Conservation (phyloP, 2,888 invertebrate species). For the Cerceris ruficornis region DNA sequence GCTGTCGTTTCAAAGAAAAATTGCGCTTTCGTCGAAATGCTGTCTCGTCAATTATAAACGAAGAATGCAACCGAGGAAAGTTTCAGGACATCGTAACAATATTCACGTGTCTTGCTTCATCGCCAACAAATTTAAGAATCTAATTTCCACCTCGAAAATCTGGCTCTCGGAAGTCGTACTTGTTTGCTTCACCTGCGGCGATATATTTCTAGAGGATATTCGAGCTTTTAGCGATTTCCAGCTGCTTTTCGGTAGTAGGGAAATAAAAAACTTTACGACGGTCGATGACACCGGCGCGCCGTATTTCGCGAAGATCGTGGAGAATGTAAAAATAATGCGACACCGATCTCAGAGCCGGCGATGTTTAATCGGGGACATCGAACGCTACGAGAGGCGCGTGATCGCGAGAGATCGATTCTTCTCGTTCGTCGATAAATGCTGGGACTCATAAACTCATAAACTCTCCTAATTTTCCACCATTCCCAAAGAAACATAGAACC, state of each 20-base stretch:
- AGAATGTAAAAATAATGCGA: conserved; percentile 56
- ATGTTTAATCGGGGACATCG: conserved; percentile 44
- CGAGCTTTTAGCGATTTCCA: neutral
- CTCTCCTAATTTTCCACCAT: neutral
- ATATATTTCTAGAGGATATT: neutral
- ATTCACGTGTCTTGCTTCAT: neutral
- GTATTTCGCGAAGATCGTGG: conserved; percentile 22
- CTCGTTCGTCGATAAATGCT: neutral
- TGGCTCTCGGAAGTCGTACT: no score
- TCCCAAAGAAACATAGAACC: no score
- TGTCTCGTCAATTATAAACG: neutral
- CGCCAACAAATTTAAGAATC: neutral
- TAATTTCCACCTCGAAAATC: neutral
- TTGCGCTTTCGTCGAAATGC: neutral
- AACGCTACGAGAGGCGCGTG: conserved; percentile 11
- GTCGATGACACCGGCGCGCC: conserved; percentile 6
- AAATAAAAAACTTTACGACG: conserved; percentile 31
- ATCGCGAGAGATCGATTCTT: conserved; percentile 12
- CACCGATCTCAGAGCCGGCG: neutral
- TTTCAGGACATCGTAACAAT: neutral
- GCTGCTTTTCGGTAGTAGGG: neutral
- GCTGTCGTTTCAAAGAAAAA: no score
- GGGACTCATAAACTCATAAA: no score
- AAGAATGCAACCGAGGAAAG: neutral
- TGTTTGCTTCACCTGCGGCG: neutral